Conservation (phyloP, 2,888 invertebrate genomes). For the Noctua fimbriata region DNA sequence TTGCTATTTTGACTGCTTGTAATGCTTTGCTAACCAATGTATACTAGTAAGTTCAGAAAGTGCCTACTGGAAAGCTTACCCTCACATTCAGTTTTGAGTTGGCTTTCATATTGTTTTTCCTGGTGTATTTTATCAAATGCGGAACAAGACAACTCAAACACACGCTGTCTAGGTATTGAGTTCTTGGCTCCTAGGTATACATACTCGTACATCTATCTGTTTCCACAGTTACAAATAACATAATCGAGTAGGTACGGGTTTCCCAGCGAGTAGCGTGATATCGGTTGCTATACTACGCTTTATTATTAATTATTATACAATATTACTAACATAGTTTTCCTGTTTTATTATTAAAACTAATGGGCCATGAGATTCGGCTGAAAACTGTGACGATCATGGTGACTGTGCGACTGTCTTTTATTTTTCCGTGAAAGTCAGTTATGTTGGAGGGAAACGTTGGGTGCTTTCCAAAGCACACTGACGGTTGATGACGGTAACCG, state of each 20-base stretch:
- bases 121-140: not conserved
- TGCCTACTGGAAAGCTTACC: not conserved
- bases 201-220: not conserved
- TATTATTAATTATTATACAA: conserved; percentile 38
- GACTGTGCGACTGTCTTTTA: not conserved
- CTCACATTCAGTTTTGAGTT: too few relatives aligned
- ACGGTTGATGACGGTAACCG: conserved; percentile 6
- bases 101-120: not conserved
- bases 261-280: conserved; percentile 37
- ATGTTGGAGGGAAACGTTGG: not conserved
- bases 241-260: conserved; percentile 31
- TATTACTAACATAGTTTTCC: conserved; percentile 41
- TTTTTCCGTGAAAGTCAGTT: conserved; percentile 4
- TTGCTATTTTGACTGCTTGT: not conserved
- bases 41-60: not conserved
- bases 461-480: conserved; percentile 20
- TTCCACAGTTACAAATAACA: conserved; percentile 10
- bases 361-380: conserved; percentile 24
- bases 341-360: conserved; percentile 47
- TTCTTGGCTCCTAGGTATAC: not conserved
- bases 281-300: conserved; percentile 12
- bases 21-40: not conserved
- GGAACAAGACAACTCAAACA: not conserved
- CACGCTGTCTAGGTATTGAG: not conserved
- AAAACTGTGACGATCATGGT: conserved; percentile 11